Conservation (phyloP, 2,797 vertebrate species). For the Ctenopoma multispine region DNA sequence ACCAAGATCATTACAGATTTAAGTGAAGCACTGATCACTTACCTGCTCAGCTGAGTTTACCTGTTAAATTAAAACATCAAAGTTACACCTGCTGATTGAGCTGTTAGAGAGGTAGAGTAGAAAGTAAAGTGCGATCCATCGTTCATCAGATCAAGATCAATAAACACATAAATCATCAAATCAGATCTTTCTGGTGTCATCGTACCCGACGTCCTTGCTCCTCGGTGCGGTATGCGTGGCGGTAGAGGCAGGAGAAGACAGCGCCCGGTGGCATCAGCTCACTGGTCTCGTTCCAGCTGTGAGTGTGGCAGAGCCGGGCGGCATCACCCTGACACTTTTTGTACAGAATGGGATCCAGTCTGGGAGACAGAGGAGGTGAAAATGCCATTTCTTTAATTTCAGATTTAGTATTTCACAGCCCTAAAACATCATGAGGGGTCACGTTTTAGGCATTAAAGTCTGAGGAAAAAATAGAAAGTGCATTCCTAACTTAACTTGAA, state of each 20-base stretch:
- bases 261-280: constrained; percentile 95
- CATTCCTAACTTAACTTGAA: no score
- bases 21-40: constrained; percentile 2
- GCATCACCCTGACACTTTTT: constrained; percentile 97
- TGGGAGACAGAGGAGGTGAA: constrained; percentile 53
- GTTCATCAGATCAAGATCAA: no score
- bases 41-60: constrained; percentile 41
- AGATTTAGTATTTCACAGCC: not conserved
- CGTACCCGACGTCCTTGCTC: constrained; percentile 94
- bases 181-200: no score
- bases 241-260: constrained; percentile 95
- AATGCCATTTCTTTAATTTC: not conserved
- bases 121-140: no score
- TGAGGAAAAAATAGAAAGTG: no score
- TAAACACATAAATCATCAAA: no score
- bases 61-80: constrained; percentile 77
- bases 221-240: constrained; percentile 95
- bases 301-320: constrained; percentile 94
- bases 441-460: no score
- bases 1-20: constrained; percentile 31
- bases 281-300: constrained; percentile 95
- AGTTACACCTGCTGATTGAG: constrained; percentile 22
- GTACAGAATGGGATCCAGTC: constrained; percentile 93
- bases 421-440: not conserved
- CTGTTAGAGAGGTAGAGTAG: no score